These are phyloP conservation scores for Rostratula benghalensis DNA, from an alignment of 2,113 vertebrate species.

Conservation along the genomic window DNA sequence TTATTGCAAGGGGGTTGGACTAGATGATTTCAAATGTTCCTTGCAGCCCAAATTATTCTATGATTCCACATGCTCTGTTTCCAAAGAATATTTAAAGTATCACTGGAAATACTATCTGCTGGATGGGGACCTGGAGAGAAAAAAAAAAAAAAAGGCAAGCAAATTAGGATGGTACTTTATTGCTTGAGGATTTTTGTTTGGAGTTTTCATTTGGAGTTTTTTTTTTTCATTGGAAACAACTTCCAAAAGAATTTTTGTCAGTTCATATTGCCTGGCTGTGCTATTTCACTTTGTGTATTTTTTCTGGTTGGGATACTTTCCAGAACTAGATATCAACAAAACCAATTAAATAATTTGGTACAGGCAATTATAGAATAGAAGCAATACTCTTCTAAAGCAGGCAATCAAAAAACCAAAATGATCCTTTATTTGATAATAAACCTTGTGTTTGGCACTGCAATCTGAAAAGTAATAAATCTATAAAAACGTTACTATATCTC, in stretches of 20 bases:
- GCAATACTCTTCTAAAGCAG: constrained; percentile 52
- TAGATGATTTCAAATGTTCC: not conserved
- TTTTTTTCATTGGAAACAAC: constrained; percentile 5
- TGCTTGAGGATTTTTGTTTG: not conserved
- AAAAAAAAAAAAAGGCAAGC: not conserved
- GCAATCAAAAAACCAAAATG: constrained; percentile 66
- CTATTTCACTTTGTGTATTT: constrained; percentile 51
- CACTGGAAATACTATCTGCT: not conserved
- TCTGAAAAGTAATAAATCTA: constrained; percentile 73
- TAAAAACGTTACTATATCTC: constrained; percentile 56
- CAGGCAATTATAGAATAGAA: constrained; percentile 66
- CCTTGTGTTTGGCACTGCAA: constrained; percentile 69
- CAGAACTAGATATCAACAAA: constrained; percentile 75
- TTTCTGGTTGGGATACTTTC: constrained; percentile 63
- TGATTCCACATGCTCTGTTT: not conserved
- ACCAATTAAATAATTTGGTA: constrained; percentile 71
- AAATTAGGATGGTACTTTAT: not conserved
- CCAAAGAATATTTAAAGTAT: not conserved
- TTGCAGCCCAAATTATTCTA: not conserved
- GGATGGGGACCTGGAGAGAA: not conserved
- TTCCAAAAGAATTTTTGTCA: constrained; percentile 38
- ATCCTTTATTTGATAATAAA: constrained; percentile 77
- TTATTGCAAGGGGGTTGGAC: not conserved
- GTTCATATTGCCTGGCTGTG: not conserved
- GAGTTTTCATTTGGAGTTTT: not conserved